Evolutionary conservation across 2,797 vertebrate genomes (phyloP).

Genomic region (Buceros bicornis): DNA sequence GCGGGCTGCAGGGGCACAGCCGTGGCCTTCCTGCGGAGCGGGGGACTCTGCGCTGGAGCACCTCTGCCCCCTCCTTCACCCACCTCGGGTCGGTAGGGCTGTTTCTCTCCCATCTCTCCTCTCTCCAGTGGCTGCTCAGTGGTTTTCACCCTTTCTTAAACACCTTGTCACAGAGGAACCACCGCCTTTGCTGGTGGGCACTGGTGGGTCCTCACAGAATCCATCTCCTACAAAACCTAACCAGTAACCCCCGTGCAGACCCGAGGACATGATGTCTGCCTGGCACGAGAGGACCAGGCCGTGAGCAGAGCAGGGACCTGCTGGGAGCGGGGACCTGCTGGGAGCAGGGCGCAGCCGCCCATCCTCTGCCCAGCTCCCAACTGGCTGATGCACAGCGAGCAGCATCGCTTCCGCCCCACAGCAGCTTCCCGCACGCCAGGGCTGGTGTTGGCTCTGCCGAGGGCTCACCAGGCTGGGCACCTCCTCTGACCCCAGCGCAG

Average conservation of each 20-base stretch:
- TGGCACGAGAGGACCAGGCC: neutral
- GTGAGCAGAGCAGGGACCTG: neutral
- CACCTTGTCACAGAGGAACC: neutral
- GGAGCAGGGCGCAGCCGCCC: accelerated
- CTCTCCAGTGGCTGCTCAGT: neutral
- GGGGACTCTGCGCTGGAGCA: neutral
- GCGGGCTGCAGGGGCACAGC: neutral
- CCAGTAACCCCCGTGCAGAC: neutral
- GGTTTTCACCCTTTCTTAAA: neutral
- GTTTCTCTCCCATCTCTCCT: neutral
- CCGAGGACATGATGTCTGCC: accelerated
- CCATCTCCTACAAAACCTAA: neutral
- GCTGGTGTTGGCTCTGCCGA: neutral
- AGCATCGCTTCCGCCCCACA: neutral
- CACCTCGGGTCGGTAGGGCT: neutral
- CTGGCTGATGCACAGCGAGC: neutral
- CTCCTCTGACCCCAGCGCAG: neutral
- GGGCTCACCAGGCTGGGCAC: neutral
- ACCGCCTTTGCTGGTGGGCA: neutral
- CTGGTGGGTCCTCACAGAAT: neutral
- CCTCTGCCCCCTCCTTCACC: neutral
- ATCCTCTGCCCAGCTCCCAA: neutral
- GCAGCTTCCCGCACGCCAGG: neutral
- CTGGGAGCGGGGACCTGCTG: accelerated
- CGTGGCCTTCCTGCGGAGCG: too few species aligned